Conservation (phyloP, 2,113 vertebrate genomes). For the Clarias magur region DNA sequence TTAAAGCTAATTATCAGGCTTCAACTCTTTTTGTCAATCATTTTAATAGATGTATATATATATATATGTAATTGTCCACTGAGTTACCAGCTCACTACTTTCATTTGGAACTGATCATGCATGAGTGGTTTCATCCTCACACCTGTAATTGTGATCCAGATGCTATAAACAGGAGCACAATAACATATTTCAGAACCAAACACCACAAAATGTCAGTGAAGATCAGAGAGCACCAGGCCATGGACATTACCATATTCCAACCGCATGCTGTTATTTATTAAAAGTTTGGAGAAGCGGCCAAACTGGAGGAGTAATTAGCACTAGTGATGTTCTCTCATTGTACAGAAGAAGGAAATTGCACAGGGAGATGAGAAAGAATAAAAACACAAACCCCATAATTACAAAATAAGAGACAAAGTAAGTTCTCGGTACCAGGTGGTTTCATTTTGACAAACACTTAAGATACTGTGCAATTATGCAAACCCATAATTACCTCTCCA, state of each 20-base stretch:
- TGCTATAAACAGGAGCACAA: slow-evolving; percentile 39
- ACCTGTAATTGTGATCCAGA: slow-evolving; percentile 23
- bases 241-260: slow-evolving; percentile 19
- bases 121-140: not conserved
- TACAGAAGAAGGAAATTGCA: slow-evolving; percentile 39
- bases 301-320: slow-evolving; percentile 37
- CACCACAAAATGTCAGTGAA: slow-evolving; percentile 30
- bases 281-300: slow-evolving; percentile 47
- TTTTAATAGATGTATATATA: not conserved
- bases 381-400: slow-evolving; percentile 55
- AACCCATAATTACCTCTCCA: slow-evolving; percentile 56
- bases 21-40: not conserved
- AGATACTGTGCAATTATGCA: slow-evolving; percentile 58
- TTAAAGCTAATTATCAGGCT: not conserved
- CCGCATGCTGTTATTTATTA: slow-evolving; percentile 40
- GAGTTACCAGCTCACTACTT: not conserved
- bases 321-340: slow-evolving; percentile 23
- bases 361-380: slow-evolving; percentile 23
- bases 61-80: not conserved
- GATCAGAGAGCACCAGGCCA: slow-evolving; percentile 19
- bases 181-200: slow-evolving; percentile 16
- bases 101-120: not conserved
- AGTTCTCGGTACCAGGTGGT: slow-evolving; percentile 57
- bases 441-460: slow-evolving; percentile 60
- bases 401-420: slow-evolving; percentile 56